Evolutionary conservation across 2,888 invertebrate species (phyloP).

Genomic region (Drosophila lutescens): DNA sequence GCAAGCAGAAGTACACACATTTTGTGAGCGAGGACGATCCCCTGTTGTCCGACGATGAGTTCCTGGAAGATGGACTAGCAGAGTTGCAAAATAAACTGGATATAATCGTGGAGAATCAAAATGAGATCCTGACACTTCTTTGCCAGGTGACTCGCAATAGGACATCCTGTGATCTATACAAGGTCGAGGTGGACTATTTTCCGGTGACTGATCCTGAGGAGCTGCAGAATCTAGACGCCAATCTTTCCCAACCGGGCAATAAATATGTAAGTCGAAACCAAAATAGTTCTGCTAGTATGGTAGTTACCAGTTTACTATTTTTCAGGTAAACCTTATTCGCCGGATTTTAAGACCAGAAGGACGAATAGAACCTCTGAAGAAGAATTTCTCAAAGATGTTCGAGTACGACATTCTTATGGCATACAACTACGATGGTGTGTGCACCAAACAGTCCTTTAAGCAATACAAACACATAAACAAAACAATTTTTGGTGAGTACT

Average conservation of each 20-base stretch:
- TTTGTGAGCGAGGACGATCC: not conserved
- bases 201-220: slow-evolving; percentile 22
- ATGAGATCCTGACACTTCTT: slow-evolving; percentile 12
- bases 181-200: slow-evolving; percentile 11
- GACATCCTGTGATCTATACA: not conserved
- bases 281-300: not conserved
- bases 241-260: slow-evolving; percentile 21
- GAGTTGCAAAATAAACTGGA: slow-evolving; percentile 16
- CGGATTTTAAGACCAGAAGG: slow-evolving; percentile 28
- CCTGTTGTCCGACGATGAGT: not conserved
- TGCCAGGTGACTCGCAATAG: slow-evolving; percentile 1
- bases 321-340: slow-evolving; percentile 14
- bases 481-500: slow-evolving; percentile 21
- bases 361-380: slow-evolving; percentile 17
- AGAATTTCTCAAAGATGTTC: slow-evolving; percentile 22
- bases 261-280: slow-evolving; percentile 19
- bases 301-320: too few species aligned
- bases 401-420: slow-evolving; percentile 11
- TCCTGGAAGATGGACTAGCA: not conserved
- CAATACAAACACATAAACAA: slow-evolving; percentile 38
- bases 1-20: not conserved
- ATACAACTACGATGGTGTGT: slow-evolving; percentile 29
- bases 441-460: slow-evolving; percentile 27
- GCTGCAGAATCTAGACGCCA: slow-evolving; percentile 14
- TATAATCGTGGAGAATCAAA: slow-evolving; percentile 22